Evolutionary conservation across 2,797 vertebrate species (phyloP).

Genomic region (Sorex maritimensis): DNA sequence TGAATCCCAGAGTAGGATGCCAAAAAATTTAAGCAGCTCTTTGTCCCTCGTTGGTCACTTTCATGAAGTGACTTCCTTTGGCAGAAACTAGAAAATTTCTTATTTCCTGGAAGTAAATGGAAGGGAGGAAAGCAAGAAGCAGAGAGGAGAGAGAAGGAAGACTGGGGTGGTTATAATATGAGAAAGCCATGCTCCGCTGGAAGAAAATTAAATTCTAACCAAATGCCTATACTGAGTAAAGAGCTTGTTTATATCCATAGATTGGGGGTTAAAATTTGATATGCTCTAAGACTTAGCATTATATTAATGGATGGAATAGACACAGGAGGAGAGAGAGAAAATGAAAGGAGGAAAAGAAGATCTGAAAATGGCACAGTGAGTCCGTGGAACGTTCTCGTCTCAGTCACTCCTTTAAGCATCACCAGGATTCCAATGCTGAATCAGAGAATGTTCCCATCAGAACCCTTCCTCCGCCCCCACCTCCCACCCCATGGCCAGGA

Average conservation of each 20-base stretch:
- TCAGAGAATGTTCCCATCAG: not conserved
- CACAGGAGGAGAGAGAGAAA: not conserved
- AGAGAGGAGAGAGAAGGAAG: rapidly evolving
- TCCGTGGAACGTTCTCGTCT: not conserved
- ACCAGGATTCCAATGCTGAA: not conserved
- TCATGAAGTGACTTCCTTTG: constrained; percentile 71
- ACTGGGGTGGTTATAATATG: not conserved
- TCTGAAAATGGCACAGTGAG: rapidly evolving
- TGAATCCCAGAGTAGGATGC: constrained; percentile 83
- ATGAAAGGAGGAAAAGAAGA: not conserved
- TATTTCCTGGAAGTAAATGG: constrained; percentile 61
- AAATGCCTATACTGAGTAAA: not conserved
- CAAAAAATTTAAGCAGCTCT: constrained; percentile 86
- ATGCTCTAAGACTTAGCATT: not conserved
- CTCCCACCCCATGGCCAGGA: too few species aligned
- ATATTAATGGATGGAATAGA: not conserved
- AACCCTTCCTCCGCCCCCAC: not conserved
- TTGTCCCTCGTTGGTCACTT: constrained; percentile 70
- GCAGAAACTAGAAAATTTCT: constrained; percentile 73
- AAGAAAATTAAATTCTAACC: not conserved
- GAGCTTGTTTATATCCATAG: not conserved
- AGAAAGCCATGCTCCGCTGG: not conserved
- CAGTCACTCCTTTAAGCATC: not conserved
- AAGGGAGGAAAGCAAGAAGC: not conserved
- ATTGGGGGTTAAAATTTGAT: not conserved